Evolutionary conservation across 2,888 invertebrate genomes (phyloP).

Genomic region (Himalopsyche kuldschensis): DNA sequence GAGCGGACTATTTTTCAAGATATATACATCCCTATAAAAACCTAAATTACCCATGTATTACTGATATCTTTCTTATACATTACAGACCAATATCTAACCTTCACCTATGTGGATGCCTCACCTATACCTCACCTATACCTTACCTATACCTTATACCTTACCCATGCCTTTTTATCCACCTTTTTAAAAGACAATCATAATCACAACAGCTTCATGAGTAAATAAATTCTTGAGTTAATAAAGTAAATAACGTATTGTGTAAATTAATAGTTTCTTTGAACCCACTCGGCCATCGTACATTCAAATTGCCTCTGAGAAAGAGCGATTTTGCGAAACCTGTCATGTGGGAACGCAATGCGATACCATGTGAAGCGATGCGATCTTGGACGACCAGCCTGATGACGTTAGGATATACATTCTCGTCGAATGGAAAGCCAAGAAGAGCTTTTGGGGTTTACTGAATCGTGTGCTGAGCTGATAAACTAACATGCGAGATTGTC

Average conservation of each 20-base stretch:
- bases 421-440: background rate
- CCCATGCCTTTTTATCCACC: too few relatives aligned
- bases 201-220: too few relatives aligned
- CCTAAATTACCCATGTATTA: too few relatives aligned
- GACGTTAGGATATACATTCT: background rate
- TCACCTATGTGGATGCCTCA: too few relatives aligned
- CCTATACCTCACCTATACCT: too few relatives aligned
- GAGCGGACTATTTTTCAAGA: too few relatives aligned
- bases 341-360: background rate
- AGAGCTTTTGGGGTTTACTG: background rate
- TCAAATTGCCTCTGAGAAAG: background rate
- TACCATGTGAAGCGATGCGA: background rate
- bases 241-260: background rate
- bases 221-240: too few relatives aligned
- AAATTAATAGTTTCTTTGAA: background rate
- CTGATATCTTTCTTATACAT: too few relatives aligned
- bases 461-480: background rate
- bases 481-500: background rate
- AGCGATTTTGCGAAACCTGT: background rate
- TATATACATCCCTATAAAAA: too few relatives aligned
- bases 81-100: too few relatives aligned
- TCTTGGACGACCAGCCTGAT: background rate
- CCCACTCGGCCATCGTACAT: background rate
- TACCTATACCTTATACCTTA: too few relatives aligned
- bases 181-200: too few relatives aligned